Evolutionary conservation across 2,888 invertebrate genomes (phyloP).

Genomic region (Thereva unica): DNA sequence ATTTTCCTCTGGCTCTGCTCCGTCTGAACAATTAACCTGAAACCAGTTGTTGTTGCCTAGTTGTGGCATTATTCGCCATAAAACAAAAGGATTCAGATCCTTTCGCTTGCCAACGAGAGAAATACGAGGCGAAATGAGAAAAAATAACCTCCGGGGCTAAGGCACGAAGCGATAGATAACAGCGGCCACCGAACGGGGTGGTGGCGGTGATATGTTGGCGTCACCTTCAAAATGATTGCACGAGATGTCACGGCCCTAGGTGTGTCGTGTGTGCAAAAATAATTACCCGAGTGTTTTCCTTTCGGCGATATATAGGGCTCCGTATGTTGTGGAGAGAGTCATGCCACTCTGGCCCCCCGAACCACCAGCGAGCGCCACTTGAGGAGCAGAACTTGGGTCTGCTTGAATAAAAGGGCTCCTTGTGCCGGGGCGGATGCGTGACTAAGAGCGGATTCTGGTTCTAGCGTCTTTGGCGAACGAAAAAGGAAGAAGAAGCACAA

Average conservation of each 20-base stretch:
- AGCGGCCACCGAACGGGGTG: neutral
- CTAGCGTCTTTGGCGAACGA: conserved; percentile 23
- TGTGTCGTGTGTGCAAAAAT: conserved; percentile 15
- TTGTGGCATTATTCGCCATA: no score
- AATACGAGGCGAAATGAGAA: no score
- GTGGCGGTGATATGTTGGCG: conserved; percentile 6
- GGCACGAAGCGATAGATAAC: no score
- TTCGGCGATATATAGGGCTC: neutral
- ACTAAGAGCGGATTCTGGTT: conserved; percentile 23
- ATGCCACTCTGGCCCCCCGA: neutral
- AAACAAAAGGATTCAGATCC: no score
- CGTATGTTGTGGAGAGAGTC: neutral
- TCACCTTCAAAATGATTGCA: conserved; percentile 27
- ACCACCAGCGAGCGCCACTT: no score
- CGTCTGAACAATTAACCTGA: no score
- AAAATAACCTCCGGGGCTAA: no score
- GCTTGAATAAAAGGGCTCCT: conserved; percentile 7
- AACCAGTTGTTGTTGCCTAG: no score
- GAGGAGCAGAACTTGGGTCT: no score
- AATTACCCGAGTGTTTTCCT: conserved; percentile 6
- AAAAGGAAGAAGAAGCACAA: neutral
- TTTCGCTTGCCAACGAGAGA: no score
- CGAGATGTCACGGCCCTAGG: conserved; percentile 7
- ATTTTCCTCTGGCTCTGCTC: no score
- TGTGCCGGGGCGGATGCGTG: conserved; percentile 21